Percentiles rank a stretch among this genome's conserved stretches.
phyloP scores from a whole-genome alignment of 2,888 invertebrate genomes.

The Pterobdella sp. region DNA sequence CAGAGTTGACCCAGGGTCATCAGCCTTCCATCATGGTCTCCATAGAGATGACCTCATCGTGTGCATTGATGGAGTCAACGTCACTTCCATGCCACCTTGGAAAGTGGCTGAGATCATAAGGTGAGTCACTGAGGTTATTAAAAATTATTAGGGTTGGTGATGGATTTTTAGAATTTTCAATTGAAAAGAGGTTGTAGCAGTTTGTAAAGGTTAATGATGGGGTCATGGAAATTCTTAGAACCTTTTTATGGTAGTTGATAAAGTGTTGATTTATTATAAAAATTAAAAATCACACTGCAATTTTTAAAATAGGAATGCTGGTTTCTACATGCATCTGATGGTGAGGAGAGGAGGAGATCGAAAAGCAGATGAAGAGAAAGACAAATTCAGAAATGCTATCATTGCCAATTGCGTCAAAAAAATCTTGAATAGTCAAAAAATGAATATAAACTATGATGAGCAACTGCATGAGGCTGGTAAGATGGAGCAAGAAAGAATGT shows the following conservation, averaged over 20 bases:
- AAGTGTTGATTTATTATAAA: neutral
- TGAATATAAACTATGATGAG: neutral
- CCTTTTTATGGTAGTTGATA: neutral
- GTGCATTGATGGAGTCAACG: slow-evolving; percentile 7
- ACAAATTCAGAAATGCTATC: slow-evolving; percentile 20
- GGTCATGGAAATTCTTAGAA: neutral
- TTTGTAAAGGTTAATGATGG: neutral
- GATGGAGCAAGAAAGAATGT: neutral
- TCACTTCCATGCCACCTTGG: neutral
- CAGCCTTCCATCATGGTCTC: neutral
- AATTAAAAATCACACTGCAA: neutral
- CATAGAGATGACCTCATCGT: slow-evolving; percentile 13
- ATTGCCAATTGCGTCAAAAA: slow-evolving; percentile 21
- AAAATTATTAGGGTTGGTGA: too few species aligned
- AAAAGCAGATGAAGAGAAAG: slow-evolving; percentile 8
- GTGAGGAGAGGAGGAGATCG: neutral
- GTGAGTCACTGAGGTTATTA: too few species aligned
- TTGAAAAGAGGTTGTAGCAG: neutral
- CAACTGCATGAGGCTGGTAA: neutral
- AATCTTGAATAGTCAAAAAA: slow-evolving; percentile 1
- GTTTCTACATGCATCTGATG: slow-evolving; percentile 15
- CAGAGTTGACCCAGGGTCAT: slow-evolving; percentile 7
- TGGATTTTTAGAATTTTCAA: neutral
- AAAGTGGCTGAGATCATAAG: slow-evolving; percentile 19
- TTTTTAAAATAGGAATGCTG: slow-evolving; percentile 1